Percentiles rank a stretch among this genome's conserved stretches.
Evolutionary conservation across 2,797 vertebrate species (phyloP).

Genomic region (Acrossocheilus fasciatus): DNA sequence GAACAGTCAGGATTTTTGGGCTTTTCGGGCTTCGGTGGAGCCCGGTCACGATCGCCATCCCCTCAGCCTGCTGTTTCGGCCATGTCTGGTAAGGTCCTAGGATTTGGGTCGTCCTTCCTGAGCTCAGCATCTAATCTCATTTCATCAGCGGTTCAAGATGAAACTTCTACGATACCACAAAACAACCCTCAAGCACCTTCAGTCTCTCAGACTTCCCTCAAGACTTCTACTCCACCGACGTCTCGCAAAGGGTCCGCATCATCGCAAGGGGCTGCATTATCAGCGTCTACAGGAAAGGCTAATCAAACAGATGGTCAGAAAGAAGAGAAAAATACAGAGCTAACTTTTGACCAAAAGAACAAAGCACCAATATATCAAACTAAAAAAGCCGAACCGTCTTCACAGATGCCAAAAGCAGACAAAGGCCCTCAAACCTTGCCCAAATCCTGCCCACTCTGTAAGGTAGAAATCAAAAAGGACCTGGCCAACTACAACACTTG

Average conservation of each 20-base stretch:
- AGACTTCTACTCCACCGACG: constrained; percentile 28
- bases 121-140: constrained; percentile 93
- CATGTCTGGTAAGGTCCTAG: constrained; percentile 90
- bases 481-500: constrained; percentile 85
- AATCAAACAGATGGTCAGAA: constrained; percentile 67
- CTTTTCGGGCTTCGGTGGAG: constrained; percentile 74
- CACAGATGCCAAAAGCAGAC: constrained; percentile 51
- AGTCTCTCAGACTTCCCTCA: constrained; percentile 43
- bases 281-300: constrained; percentile 68
- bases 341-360: constrained; percentile 67
- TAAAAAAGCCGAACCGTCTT: constrained; percentile 62
- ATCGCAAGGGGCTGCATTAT: constrained; percentile 72
- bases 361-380: constrained; percentile 66
- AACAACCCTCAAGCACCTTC: constrained; percentile 62
- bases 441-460: constrained; percentile 83
- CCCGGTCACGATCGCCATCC: constrained; percentile 64
- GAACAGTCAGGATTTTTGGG: constrained; percentile 60
- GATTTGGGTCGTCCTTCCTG: constrained; percentile 94
- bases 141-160: constrained; percentile 85
- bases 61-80: constrained; percentile 71
- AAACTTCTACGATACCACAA: constrained; percentile 75
- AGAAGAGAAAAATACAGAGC: constrained; percentile 74
- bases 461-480: constrained; percentile 82
- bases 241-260: constrained; percentile 64
- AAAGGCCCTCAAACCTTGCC: constrained; percentile 46